Evolutionary conservation across 2,797 vertebrate genomes (phyloP), one percentile per base, ranked within the genome.

Genomic region (Liasis olivaceus): DNA sequence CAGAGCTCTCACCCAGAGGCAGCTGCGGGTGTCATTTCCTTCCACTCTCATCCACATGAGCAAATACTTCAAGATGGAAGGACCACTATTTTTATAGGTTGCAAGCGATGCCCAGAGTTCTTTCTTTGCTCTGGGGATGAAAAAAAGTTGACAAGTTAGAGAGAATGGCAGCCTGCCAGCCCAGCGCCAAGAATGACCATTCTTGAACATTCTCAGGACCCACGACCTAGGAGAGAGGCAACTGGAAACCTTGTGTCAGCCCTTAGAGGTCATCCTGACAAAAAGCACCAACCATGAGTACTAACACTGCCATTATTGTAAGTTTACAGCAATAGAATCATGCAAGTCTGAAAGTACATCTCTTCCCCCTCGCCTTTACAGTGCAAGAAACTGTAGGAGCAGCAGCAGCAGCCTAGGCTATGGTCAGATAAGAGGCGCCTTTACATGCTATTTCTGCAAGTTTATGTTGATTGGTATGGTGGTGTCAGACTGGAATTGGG

Each of bases 61-160:
- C 81, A 91, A 54, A 56, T n/a, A 59, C 58, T 63, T 86, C 56
- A 93, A 8, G 42, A 77, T 5, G 1, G 63, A 42, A 2, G 42
- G 5, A 0, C 22, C 20, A 24, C 2, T 5, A 9, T 22, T 36
- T 47, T 72, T 54, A n/a, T 14, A 6, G 0, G 56, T 77, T 1
- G 17, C 63, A 6, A 93, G 63, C 0, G 81, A 81, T 7, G 77
- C 47, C 93, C 90, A 93, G n/a, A 93, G 87, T 2, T 93, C 87
- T 6, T 54, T 93, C 42, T 63, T 85, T 13, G 56, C 63, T 81
- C 93, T 93, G 58, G 4, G 13, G 59, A 87, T 22, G n/a, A 2
- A 31, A 36, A 59, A 31, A 54, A 15, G 12, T 8, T 36, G 31
- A 36, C 31, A 36, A 15, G 17, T 88, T 2, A 24, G 17, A n/a